Base-by-base conservation (phyloP, 2,888 invertebrate species). In the Omphaloscelis lunosa region DNA sequence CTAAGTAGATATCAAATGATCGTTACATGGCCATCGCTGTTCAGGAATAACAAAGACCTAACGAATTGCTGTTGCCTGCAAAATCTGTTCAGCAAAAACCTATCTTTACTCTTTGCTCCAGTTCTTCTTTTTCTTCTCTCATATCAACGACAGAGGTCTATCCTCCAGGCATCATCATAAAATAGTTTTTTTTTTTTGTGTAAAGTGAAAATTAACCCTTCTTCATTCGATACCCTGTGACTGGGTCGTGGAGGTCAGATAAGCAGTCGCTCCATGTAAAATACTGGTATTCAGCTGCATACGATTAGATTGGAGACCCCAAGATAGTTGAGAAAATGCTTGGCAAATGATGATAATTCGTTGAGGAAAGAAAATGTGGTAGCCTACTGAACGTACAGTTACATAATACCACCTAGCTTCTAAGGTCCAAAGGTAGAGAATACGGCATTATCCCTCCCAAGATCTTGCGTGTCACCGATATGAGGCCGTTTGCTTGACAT, bases 401-500 rank as follows among this genome's bases (percentile, higher is more conserved):
- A 48, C 20, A 15, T 15, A 63, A 39, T n/a, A 56, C 17, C 53
- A n/a, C 5, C 12, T 68, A 56, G 20, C 63, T 73, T 27, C 48
- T 58, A 6, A 45, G 45, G 39, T 39, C 66, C 67, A 58, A 67
- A 51, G 41, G 79, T 63, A 72, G 23, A 41, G 0, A 61, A 17
- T n/a, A 78, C 29, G 12, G 27, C 63, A 58, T 48, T 53, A 71
- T 53, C 62, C 61, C 61, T 29, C 29, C 29, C 51, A 79, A 59
- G 63, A 78, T 67, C 84, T 61, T 72, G 84, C 58, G 27, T 67
- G 58, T n/a, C 48, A 48, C 29, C 15, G 29, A 29, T 34, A 2
- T 62, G 61, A 80, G 71, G 72, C 29, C 80, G 51, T 67, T 2
- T 20, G 48, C 51, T 79, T 80, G 84, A 68, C 80, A 84, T 84